Percentiles rank a stretch among this genome's conserved stretches.
phyloP scores from a whole-genome alignment of 1,140 invertebrate genomes.

The Sesamia nonagrioides region DNA sequence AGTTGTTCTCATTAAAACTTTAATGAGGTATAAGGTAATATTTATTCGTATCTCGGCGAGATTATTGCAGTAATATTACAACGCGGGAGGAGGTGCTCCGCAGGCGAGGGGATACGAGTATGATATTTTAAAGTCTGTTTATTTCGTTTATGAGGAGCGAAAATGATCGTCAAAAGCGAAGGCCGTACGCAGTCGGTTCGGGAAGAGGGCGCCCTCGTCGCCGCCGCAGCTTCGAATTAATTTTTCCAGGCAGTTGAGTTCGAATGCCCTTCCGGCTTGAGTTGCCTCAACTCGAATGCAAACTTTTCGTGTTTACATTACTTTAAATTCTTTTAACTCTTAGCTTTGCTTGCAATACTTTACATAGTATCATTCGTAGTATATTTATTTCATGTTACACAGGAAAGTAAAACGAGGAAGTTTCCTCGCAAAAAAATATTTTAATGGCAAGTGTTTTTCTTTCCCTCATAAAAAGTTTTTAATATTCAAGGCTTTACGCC shows the following conservation, averaged over 20 bases:
- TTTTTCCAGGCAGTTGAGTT: slow-evolving; percentile 85
- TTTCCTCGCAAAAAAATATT: slow-evolving; percentile 69
- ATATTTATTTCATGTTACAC: slow-evolving; percentile 76
- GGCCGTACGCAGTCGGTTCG: slow-evolving; percentile 60
- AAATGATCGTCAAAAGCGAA: slow-evolving; percentile 74
- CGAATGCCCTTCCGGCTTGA: slow-evolving; percentile 82
- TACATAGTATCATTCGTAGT: slow-evolving; percentile 75
- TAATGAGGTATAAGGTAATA: slow-evolving; percentile 53
- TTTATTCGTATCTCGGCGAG: slow-evolving; percentile 48
- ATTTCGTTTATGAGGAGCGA: slow-evolving; percentile 70
- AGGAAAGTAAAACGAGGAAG: slow-evolving; percentile 57
- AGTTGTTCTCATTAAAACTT: slow-evolving; percentile 52
- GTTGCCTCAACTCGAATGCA: slow-evolving; percentile 83
- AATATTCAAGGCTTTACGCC: slow-evolving; percentile 11
- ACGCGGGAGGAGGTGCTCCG: slow-evolving; percentile 28
- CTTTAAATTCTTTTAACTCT: slow-evolving; percentile 83
- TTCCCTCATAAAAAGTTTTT: slow-evolving; percentile 28
- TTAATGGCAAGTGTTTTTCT: slow-evolving; percentile 49
- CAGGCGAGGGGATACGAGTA: slow-evolving; percentile 46
- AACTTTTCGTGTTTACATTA: slow-evolving; percentile 86
- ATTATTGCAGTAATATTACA: slow-evolving; percentile 45
- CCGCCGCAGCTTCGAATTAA: slow-evolving; percentile 79
- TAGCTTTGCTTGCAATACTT: slow-evolving; percentile 80
- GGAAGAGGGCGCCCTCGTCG: slow-evolving; percentile 67
- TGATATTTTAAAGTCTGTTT: slow-evolving; percentile 70